Evolutionary conservation across 2,113 vertebrate species (phyloP).

Genomic region (Morone saxatilis): DNA sequence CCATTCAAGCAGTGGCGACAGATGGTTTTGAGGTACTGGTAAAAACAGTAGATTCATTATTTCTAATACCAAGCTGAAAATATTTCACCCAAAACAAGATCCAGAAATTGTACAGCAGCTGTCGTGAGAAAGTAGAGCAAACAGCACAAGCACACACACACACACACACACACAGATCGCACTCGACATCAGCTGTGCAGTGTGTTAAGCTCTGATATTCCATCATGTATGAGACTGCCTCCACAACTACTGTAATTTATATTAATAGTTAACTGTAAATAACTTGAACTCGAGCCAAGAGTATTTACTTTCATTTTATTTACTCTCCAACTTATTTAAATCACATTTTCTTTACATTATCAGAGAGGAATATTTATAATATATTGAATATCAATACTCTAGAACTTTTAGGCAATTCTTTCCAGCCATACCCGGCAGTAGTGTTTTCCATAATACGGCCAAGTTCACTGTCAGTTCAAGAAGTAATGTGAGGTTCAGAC

Average conservation of each 20-base stretch:
- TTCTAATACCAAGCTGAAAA: constrained; percentile 33
- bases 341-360: constrained; percentile 11
- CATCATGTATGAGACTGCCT: constrained; percentile 20
- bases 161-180: constrained; percentile 25
- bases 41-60: constrained; percentile 22
- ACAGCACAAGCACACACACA: constrained; percentile 2
- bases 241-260: constrained; percentile 33
- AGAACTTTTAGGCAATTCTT: neutral
- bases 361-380: neutral
- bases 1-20: neutral
- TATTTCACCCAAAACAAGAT: constrained; percentile 46
- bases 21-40: constrained; percentile 28
- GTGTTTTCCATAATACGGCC: neutral
- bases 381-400: neutral
- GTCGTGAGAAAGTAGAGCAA: constrained; percentile 48
- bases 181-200: constrained; percentile 54
- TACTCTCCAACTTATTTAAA: neutral
- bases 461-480: constrained; percentile 34
- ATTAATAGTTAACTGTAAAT: constrained; percentile 48
- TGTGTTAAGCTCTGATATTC: constrained; percentile 49
- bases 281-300: constrained; percentile 30
- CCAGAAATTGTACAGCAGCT: constrained; percentile 52
- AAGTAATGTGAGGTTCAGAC: constrained; percentile 9
- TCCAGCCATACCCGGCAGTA: too few species aligned
- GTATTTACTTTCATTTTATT: constrained; percentile 33